Percentiles rank a stretch among this genome's conserved stretches.
Conservation (phyloP, 2,888 invertebrate species). For the Phorcus lineatus region DNA sequence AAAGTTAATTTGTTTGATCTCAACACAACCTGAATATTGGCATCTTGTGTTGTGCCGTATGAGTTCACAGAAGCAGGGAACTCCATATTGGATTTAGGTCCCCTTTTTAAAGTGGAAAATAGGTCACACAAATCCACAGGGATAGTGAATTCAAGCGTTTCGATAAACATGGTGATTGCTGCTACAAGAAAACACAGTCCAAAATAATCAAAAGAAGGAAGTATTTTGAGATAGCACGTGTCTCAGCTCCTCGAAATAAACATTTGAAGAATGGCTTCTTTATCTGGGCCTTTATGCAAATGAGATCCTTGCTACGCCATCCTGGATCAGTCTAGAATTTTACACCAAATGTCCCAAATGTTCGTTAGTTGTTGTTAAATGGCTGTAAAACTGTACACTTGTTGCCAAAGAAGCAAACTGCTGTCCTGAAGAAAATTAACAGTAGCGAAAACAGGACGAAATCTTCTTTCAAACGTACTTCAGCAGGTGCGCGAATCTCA, state of each 20-base stretch:
- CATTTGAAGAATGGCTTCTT: neutral
- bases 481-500: neutral
- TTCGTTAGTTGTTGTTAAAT: neutral
- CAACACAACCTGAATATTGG: constrained; percentile 8
- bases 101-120: neutral
- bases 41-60: constrained; percentile 20
- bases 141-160: constrained; percentile 13
- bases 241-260: too few species aligned
- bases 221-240: too few species aligned
- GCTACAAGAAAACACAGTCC: neutral
- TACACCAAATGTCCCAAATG: too few species aligned
- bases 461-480: neutral
- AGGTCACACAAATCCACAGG: constrained; percentile 16
- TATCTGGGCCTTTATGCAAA: constrained; percentile 19
- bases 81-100: neutral
- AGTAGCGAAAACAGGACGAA: neutral
- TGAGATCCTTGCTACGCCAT: neutral
- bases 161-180: constrained; percentile 8
- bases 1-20: constrained; percentile 18
- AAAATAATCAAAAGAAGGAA: neutral
- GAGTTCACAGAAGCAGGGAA: constrained; percentile 5
- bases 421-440: neutral
- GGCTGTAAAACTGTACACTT: neutral
- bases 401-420: too few species aligned
- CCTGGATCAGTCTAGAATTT: too few species aligned